A percentile compares a stretch with the other conserved stretches of the same genome.
phyloP scores from a whole-genome alignment of 2,113 vertebrate genomes.

The Delphinus delphis region DNA sequence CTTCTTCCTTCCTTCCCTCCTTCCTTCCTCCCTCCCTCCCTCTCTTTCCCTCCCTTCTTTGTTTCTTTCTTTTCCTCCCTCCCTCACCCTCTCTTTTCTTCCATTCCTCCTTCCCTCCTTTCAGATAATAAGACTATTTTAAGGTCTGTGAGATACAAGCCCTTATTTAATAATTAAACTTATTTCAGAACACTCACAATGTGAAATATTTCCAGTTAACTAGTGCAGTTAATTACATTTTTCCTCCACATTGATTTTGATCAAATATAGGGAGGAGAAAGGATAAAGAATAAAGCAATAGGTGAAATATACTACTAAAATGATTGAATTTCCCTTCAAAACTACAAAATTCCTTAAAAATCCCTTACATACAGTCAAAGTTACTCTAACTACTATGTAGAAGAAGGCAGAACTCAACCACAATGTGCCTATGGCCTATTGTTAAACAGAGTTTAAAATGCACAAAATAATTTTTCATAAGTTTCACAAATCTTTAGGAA shows the following conservation, averaged over 20 bases:
- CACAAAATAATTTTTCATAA: background rate
- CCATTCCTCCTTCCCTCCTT: background rate
- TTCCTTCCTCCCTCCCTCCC: background rate
- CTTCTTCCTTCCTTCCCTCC: background rate
- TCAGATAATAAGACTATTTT: background rate
- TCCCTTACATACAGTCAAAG: background rate
- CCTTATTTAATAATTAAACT: background rate
- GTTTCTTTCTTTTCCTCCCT: background rate
- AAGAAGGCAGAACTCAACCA: background rate
- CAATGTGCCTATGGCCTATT: background rate
- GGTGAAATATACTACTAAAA: background rate
- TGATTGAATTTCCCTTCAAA: background rate
- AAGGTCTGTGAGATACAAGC: background rate
- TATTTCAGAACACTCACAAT: slow-evolving; percentile 1
- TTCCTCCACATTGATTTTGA: background rate
- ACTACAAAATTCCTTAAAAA: background rate
- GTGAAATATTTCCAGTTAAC: slow-evolving; percentile 8
- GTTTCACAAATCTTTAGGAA: background rate
- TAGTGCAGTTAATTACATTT: background rate
- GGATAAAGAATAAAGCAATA: background rate
- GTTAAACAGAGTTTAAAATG: background rate
- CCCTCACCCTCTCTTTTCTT: background rate
- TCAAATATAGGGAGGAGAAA: background rate
- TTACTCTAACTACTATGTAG: background rate
- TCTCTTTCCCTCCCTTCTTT: background rate